Conservation (phyloP, 2,888 invertebrate species). For the Junonia oenone region DNA sequence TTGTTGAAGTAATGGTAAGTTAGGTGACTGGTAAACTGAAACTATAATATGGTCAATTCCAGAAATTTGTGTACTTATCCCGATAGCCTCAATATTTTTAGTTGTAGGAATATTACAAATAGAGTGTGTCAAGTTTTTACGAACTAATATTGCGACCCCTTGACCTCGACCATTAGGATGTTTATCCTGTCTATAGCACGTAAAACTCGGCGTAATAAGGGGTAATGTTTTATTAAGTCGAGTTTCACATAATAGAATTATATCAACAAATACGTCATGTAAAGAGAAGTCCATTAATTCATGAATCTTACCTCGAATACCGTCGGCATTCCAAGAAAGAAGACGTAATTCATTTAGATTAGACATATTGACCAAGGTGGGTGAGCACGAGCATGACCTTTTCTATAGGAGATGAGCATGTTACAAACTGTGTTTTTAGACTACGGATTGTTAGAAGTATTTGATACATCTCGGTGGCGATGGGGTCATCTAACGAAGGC, state of each 20-base stretch:
- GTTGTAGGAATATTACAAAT: not conserved
- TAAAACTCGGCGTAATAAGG: not conserved
- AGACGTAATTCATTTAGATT: slow-evolving; percentile 2
- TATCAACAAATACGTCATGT: slow-evolving; percentile 5
- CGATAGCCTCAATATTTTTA: not conserved
- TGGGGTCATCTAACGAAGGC: not conserved
- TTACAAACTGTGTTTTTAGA: slow-evolving; percentile 13
- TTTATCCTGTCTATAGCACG: slow-evolving; percentile 6
- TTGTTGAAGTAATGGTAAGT: not conserved
- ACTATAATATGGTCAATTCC: not conserved
- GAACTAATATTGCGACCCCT: slow-evolving; percentile 2
- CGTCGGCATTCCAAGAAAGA: slow-evolving; percentile 20
- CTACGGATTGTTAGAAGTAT: slow-evolving; percentile 14
- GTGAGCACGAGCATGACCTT: slow-evolving; percentile 16
- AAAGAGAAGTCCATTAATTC: slow-evolving; percentile 9
- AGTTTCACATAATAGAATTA: slow-evolving; percentile 16
- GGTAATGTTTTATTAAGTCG: not conserved
- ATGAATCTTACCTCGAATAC: slow-evolving; percentile 8
- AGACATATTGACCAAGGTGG: slow-evolving; percentile 2
- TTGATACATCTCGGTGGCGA: slow-evolving; percentile 11
- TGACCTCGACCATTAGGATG: slow-evolving; percentile 2
- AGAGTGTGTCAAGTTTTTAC: not conserved
- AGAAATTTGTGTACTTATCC: not conserved
- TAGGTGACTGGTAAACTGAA: slow-evolving; percentile 28
- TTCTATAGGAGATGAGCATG: slow-evolving; percentile 6